A percentile compares a stretch with the other conserved stretches of the same genome.
phyloP scores from a whole-genome alignment of 2,888 invertebrate genomes.

The Unio pictorum region DNA sequence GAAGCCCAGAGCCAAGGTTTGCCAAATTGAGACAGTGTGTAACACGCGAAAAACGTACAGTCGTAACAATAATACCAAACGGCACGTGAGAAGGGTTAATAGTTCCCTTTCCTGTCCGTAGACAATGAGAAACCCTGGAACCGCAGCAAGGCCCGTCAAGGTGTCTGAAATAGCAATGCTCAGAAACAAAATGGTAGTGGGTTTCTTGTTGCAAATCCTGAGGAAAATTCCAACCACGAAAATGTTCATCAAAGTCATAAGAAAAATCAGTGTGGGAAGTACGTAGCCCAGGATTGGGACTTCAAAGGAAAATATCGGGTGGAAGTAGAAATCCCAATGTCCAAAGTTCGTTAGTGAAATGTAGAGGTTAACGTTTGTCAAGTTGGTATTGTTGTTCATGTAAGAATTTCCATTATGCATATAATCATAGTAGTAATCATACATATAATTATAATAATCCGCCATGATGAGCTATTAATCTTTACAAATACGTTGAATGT shows the following conservation, averaged over 20 bases:
- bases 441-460: too few species aligned
- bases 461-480: too few species aligned
- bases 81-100: conserved; percentile 11
- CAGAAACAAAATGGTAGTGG: conserved; percentile 22
- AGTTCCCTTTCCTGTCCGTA: conserved; percentile 7
- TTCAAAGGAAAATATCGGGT: conserved; percentile 21
- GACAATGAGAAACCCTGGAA: conserved; percentile 26
- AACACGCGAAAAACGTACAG: conserved; percentile 26
- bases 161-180: conserved; percentile 29
- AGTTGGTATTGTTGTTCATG: too few species aligned
- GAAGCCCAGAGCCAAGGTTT: conserved; percentile 34
- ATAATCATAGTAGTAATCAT: too few species aligned
- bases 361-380: too few species aligned
- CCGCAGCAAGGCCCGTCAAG: conserved; percentile 14
- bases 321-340: too few species aligned
- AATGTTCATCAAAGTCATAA: conserved; percentile 18
- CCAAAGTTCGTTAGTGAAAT: too few species aligned
- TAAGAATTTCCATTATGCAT: too few species aligned
- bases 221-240: conserved; percentile 20
- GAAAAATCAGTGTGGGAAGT: conserved; percentile 12
- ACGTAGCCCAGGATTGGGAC: conserved; percentile 15
- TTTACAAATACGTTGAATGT: too few species aligned
- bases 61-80: conserved; percentile 16
- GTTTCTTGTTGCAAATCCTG: conserved; percentile 12
- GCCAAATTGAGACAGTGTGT: conserved; percentile 48